Percentiles rank a stretch among this genome's conserved stretches.
Conservation (phyloP, 2,888 invertebrate genomes). For the Sipha maydis region DNA sequence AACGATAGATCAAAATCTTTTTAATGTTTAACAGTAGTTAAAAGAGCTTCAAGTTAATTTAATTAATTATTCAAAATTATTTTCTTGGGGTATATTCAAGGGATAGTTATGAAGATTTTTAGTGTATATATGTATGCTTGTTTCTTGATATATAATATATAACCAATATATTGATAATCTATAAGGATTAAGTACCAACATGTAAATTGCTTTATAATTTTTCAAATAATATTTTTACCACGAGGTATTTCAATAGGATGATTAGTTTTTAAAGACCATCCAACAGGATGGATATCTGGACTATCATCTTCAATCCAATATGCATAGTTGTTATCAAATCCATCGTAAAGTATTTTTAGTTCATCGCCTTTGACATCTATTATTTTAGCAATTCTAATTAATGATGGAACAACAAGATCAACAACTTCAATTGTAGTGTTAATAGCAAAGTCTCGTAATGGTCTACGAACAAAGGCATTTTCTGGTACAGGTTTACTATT, state of each 20-base stretch:
- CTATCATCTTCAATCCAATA: constrained; percentile 93
- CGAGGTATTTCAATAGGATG: constrained; percentile 88
- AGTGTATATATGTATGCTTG: no score
- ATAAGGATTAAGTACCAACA: background rate
- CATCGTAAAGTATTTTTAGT: constrained; percentile 81
- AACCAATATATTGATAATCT: no score
- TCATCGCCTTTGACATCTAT: constrained; percentile 69
- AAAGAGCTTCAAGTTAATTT: no score
- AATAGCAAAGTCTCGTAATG: constrained; percentile 78
- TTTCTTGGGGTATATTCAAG: no score
- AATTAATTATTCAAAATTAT: no score
- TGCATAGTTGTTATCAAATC: constrained; percentile 85
- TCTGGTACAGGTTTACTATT: constrained; percentile 81
- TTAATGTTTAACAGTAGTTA: no score
- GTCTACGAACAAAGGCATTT: constrained; percentile 82
- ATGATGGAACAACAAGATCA: constrained; percentile 74
- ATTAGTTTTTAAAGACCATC: constrained; percentile 90
- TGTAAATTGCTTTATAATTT: background rate
- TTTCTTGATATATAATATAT: no score
- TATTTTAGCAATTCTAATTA: constrained; percentile 87
- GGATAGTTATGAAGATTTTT: no score
- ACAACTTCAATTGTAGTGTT: constrained; percentile 79
- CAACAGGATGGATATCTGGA: constrained; percentile 89
- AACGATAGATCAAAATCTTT: no score
- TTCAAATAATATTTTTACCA: constrained; percentile 70